Evolutionary conservation across 2,888 invertebrate species (phyloP).

Genomic region (Rhyacophila evoluta): DNA sequence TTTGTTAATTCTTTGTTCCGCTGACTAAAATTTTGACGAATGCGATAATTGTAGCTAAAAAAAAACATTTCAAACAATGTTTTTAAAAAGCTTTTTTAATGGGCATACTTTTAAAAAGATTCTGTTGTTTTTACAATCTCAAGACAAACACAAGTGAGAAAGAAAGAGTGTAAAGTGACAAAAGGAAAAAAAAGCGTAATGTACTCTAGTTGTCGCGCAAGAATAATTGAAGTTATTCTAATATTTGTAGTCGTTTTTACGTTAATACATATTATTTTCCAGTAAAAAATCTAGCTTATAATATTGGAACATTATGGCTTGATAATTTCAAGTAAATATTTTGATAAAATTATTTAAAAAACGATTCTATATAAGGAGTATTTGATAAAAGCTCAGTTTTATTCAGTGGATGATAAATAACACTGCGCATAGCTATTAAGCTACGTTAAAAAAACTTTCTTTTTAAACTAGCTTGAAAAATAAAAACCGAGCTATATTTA

Average conservation of each 20-base stretch:
- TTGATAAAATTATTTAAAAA: too few species aligned
- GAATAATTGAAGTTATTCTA: too few species aligned
- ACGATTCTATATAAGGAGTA: too few species aligned
- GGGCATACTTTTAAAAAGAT: conserved; percentile 12
- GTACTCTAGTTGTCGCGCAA: background rate
- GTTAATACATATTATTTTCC: too few species aligned
- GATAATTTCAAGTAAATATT: too few species aligned
- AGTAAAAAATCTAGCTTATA: too few species aligned
- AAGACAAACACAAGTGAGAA: background rate
- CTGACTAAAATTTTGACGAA: background rate
- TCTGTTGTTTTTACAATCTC: conserved; percentile 12
- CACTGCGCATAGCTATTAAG: background rate
- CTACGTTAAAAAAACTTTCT: background rate
- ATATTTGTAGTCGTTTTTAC: too few species aligned
- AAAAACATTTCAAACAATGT: background rate
- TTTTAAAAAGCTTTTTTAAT: conserved; percentile 12
- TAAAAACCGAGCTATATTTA: background rate
- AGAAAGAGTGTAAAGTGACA: background rate
- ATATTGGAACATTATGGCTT: too few species aligned
- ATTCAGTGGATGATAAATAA: too few species aligned
- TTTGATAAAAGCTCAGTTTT: too few species aligned
- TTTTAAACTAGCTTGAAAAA: background rate
- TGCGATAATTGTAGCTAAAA: background rate
- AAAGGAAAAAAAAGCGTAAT: background rate
- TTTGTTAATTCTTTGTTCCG: too few species aligned